A percentile compares a stretch with the other conserved stretches of the same genome.
Conservation (phyloP, 2,113 vertebrate species). For the Paradisaea rubra region DNA sequence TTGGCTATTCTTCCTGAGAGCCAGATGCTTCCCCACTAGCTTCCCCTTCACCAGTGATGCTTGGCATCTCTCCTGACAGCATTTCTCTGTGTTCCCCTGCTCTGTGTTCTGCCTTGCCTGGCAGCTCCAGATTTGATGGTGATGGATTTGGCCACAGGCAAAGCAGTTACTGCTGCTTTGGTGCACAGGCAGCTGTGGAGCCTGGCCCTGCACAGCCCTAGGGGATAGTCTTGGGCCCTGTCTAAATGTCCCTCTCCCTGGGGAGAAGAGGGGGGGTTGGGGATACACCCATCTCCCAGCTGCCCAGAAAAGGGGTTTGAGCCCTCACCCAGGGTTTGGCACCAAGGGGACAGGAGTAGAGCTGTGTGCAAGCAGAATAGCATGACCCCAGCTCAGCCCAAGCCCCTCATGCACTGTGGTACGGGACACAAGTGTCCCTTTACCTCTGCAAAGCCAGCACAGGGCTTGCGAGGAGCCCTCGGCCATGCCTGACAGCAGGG, state of each 20-base stretch:
- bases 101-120: background rate
- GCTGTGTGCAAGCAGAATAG: background rate
- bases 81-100: background rate
- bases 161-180: background rate
- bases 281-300: background rate
- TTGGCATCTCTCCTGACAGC: background rate
- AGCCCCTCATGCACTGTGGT: rapidly evolving
- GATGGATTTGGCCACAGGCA: background rate
- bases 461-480: background rate
- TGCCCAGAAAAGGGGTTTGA: background rate
- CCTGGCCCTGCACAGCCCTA: background rate
- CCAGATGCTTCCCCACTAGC: background rate
- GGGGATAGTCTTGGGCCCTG: background rate
- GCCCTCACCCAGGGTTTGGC: rapidly evolving
- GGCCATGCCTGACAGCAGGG: rapidly evolving
- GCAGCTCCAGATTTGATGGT: background rate
- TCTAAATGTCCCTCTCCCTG: background rate
- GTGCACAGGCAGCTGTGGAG: background rate
- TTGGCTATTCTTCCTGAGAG: background rate
- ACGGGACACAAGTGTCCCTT: background rate
- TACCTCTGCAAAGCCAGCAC: background rate
- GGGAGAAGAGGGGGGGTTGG: background rate
- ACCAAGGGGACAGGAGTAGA: background rate
- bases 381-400: rapidly evolving
- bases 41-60: background rate